A percentile compares a stretch with the other conserved stretches of the same genome.
Conservation (phyloP, 2,113 vertebrate genomes). For the Dromaius novaehollandiae region DNA sequence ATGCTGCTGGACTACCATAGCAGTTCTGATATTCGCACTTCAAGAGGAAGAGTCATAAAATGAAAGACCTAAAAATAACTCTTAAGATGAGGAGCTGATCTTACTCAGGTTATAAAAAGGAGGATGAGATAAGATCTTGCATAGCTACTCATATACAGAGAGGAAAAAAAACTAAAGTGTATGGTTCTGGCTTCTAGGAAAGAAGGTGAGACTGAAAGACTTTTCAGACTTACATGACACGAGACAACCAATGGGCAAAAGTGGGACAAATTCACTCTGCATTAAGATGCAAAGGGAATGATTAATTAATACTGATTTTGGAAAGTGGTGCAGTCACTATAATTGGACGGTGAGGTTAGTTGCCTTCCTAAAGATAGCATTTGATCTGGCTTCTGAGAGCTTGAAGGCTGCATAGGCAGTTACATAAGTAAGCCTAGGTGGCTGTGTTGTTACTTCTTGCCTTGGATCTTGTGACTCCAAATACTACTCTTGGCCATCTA, state of each 20-base stretch:
- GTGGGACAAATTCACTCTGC: constrained; percentile 59
- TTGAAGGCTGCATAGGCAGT: not conserved
- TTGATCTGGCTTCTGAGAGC: constrained; percentile 28
- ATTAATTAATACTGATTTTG: constrained; percentile 67
- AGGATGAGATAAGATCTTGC: constrained; percentile 29
- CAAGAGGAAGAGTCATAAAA: constrained; percentile 52
- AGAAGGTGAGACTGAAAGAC: constrained; percentile 30
- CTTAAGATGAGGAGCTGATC: constrained; percentile 32
- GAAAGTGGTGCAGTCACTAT: constrained; percentile 58
- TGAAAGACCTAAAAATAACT: constrained; percentile 54
- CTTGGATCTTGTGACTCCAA: not conserved
- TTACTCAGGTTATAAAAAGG: constrained; percentile 38
- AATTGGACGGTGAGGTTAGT: constrained; percentile 53
- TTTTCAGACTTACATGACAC: constrained; percentile 20
- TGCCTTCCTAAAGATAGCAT: constrained; percentile 54
- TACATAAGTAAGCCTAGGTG: not conserved
- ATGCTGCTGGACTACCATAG: constrained; percentile 25
- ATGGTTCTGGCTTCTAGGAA: constrained; percentile 19
- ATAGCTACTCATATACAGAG: not conserved
- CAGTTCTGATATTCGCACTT: constrained; percentile 20
- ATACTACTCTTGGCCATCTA: not conserved
- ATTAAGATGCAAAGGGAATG: constrained; percentile 52
- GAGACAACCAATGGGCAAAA: constrained; percentile 3
- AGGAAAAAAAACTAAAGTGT: not conserved
- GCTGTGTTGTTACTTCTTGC: not conserved